Evolutionary conservation across 1,140 invertebrate species (phyloP), one percentile per base, ranked within the genome.

Genomic region (Maconellicoccus hirsutus): DNA sequence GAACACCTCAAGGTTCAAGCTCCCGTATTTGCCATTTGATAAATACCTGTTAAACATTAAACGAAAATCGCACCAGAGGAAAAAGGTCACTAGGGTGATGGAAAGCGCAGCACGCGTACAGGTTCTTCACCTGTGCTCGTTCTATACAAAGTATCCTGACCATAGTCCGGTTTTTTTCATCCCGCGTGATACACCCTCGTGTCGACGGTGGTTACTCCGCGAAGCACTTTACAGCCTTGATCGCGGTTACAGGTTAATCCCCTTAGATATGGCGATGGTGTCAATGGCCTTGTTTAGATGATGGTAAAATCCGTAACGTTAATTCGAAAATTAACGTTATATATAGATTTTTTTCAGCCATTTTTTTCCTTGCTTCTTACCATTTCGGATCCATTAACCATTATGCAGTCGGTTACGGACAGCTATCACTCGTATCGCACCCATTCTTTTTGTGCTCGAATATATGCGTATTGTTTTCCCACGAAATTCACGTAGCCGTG

Each of bases 241-340:
- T 12, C 29, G 3, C 12, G 29, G 29, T 12, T 8, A 16, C n/a
- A 52, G 42, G 42, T 52, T 52, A 52, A 52, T 52, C 42, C 42
- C 42, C 42, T 52, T 16, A n/a, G 10, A 4, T 52, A 8, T 12
- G 29, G 29, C 12, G 29, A 33, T 12, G 6, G n/a, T 16, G 42
- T 52, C 42, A 52, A 52, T 19, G 42, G 10, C 42, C 42, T 14
- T 16, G n/a, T 52, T 2, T 52, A 52, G 6, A 12, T 12, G 29
- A 33, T 12, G 29, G 12, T 33, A 33, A 33, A 52, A 52, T 52
- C 42, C 42, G 42, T 52, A 52, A 52, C 42, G 42, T 52, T 52
- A 52, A 52, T 52, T 52, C 42, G n/a, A 52, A 52, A 52, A 52
- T 52, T 52, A 52, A 52, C 42, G 42, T 52, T 52, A 52, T 16